Base-by-base conservation (phyloP, 2,888 invertebrate genomes). In the Cheilosia scutellata region DNA sequence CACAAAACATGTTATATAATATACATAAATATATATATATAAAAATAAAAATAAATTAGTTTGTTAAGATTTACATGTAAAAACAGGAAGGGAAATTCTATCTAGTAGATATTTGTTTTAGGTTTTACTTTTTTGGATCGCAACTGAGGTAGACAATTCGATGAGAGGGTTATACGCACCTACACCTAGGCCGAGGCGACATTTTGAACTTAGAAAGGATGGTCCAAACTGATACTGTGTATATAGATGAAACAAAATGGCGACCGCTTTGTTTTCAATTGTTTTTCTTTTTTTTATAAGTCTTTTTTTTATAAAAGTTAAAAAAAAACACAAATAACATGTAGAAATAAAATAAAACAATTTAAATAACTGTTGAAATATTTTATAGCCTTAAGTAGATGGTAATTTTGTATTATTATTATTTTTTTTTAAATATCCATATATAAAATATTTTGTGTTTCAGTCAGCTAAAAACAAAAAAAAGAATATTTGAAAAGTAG, bases 371-470 rank as follows among this genome's bases (percentile, higher is more conserved):
- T 74, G 72, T 74, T 79, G 62, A 74, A 82, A 83, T 29, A 68
- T 49, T 79, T 74, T 70, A 57, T 83, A 84, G 79, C 74, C 68
- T 60, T 84, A 84, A 79, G 79, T 79, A 84, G 83, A 84, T 79
- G 83, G 83, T 83, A 79, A 75, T 71, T 68, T 62, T 29, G n/a
- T 62, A 37, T 37, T 80, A 31, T 42, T 76, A 33, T 66, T 57
- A 29, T 57, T 20, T 55, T 33, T 58, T 27, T 63, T 31, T 55
- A 27, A 42, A 53, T 65, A 58, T 65, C 16, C 71, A 57, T 58
- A 49, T 20, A 66, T 66, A 31, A 11, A 9, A 55, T 49, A 40
- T 76, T 58, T 60, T 63, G 51, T 71, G 58, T 58, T 66, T 78
- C 77, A 55, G 25, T 63, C 57, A 55, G 37, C 37, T 58, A 74